Evolutionary conservation across 2,888 invertebrate species (phyloP), one percentile per base, ranked within the genome.

Genomic region (Escarpia spicata): DNA sequence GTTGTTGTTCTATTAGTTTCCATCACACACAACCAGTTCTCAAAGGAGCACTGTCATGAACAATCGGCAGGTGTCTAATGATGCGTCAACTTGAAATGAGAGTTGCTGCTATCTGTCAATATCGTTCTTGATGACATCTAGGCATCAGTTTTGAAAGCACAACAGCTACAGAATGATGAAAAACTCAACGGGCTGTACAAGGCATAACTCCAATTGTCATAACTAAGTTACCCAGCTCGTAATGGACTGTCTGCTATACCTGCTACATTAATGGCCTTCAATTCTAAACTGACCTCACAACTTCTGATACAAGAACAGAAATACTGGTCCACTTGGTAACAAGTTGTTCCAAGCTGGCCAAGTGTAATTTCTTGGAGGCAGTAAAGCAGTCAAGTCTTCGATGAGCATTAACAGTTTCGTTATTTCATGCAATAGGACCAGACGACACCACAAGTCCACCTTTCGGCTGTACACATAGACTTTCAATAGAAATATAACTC

Each of bases 401-500:
- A 75, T 75, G 75, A 75, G 75, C 75, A 75, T 75, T 75, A 15
- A 52, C 75, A 75, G 75, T 75, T 75, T 75, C 26, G 6, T 26
- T 75, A 26, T 75, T 26, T 26, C 75, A 75, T 26, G 19, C 26
- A 75, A 75, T 26, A 75, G 19, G 75, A 75, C 75, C 75, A 75
- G 75, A 26, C 75, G 8, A 75, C 75, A n/a, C n/a, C 52, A 52
- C 52, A 52, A 75, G n/a, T 75, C 75, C 4, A 75, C 26, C n/a
- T 75, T 3, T 75, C 19, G 26, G 75, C 19, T 75, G 75, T 75
- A 75, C 26, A 52, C 52, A 26, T 75, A 75, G 75, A 75, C 75
- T 75, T 75, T 75, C 75, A 75, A n/a, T 75, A 75, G 19, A 75
- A 75, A 75, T 75, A 75, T 75, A 75, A 75, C 75, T 75, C 26